Base-by-base conservation (phyloP, 2,113 vertebrate species). In the Hypocryptadius cinnamomeus region DNA sequence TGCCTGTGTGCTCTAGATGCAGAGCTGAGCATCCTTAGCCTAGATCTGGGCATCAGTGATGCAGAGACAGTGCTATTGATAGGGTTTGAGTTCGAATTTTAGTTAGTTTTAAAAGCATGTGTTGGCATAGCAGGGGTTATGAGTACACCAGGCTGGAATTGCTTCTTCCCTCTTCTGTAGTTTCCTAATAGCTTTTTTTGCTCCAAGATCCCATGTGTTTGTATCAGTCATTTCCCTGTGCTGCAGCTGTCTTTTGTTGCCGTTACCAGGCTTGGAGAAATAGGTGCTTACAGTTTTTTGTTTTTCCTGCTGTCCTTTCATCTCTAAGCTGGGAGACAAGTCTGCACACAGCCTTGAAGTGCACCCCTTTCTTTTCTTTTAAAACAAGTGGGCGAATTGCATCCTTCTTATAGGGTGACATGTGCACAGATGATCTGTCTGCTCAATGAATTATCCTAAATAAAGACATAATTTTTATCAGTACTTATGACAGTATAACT, bases 321-420 rank as follows among this genome's bases (percentile, higher is more conserved):
- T 63, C 21, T 78, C 42, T 42, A 16, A 76, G 33, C 40, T 76
- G 23, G 10, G 28, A 15, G 9, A 59, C 11, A 31, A 59, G 53
- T 68, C 51, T 82, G 20, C 13, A 35, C 33, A 47, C 27, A 78
- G 24, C 51, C 16, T 78, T 60, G 25, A 77, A 59, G 16, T 33
- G 39, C 11, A 24, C 10, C 9, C 15, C 9, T 86, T 77, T 37
- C 11, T 68, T 85, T 40, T 18, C 11, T 64, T 35, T 9, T 15
- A 57, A 42, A 69, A 31, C 68, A 35, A 72, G 39, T 28, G 0
- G 4, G 3, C 5, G 2, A 54, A 33, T 84, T 1, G 0, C 39
- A 42, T 70, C 18, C 23, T 88, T 71, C 53, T 45, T 65, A 9
- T 9, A 14, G 8, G 21, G 8, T 31, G 59, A 44, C 25, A 11